Evolutionary conservation across 53 echinoderm and acorn worm species (phyloP), one percentile per base, ranked within the genome.

Genomic region (Patiria pectinifera): DNA sequence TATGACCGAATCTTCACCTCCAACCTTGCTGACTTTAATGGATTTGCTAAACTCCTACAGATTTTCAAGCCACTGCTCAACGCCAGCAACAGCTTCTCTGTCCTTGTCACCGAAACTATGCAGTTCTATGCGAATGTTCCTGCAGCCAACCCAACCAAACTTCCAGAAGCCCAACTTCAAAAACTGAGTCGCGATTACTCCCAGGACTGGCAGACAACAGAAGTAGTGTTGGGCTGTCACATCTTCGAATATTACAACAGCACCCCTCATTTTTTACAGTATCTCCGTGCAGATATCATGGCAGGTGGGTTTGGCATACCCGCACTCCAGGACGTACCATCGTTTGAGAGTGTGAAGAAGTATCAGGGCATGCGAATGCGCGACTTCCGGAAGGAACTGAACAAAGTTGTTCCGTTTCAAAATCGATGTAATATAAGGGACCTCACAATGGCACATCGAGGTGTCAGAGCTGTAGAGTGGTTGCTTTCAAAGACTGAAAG

Each of bases 1-100:
- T 92, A 76, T 77, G 92, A 92, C 88, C 46, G 93, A 19, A 82
- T 93, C 70, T 86, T 87, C 66, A 87, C 93, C 60, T 86, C 87
- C 58, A 93, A 92, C 23, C 70, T 86, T 13, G 71, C 82, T 3
- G 93, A 93, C 75, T 93, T 76, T 19, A 0, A 48, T 53, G 91
- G 91, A 47, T 47, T 75, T 22, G 53, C 83, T 48, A 15, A 26
- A 2, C 76, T 91, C 13, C 83, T 80, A 3, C 11, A 25, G 18
- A 84, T 26, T 2, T 91, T 83, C 62, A 84, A 84, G 26, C 83
- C 72, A 22, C 62, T 87, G 35, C 71, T 93, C 46, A 87, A 87
- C 81, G 4, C 35, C 62, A 35, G 7, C 43, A 93, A 93, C 48
- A 80, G n/a, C 49, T 25, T 22, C 87, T 82, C 87, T 8, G 72